phyloP scores from a whole-genome alignment of 2,888 invertebrate genomes.

The Chirona hameri region DNA sequence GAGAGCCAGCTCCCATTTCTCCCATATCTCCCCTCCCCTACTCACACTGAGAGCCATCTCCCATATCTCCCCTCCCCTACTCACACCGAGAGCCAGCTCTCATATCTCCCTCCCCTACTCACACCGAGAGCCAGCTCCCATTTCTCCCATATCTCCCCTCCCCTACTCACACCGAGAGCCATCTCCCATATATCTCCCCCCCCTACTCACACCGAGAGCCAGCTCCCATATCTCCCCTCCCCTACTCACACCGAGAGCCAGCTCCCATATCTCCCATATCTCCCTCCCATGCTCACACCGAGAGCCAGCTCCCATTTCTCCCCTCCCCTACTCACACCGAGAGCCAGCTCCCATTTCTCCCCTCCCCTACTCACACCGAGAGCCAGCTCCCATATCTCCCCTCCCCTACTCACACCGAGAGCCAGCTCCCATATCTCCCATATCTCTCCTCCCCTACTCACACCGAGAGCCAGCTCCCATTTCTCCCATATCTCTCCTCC shows the following conservation, averaged over 20 bases:
- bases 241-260: not conserved
- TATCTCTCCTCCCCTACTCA: conserved; percentile 43
- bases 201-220: conserved; percentile 63
- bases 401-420: not conserved
- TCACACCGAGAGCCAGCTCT: not conserved
- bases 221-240: conserved; percentile 87
- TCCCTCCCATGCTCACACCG: conserved; percentile 50
- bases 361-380: conserved; percentile 56
- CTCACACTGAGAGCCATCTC: conserved; percentile 73
- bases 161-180: not conserved
- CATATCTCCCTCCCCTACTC: conserved; percentile 35
- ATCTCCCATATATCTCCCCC: too few species aligned
- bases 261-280: too few species aligned
- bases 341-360: not conserved
- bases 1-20: not conserved
- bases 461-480: conserved; percentile 86
- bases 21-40: not conserved
- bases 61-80: conserved; percentile 63
- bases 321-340: not conserved
- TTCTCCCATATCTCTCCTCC: too few species aligned
- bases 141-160: too few species aligned
- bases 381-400: conserved; percentile 92
- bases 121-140: conserved; percentile 85
- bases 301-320: conserved; percentile 93
- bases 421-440: not conserved